phyloP scores from a whole-genome alignment of 1,140 invertebrate genomes.

The Apis florea region DNA sequence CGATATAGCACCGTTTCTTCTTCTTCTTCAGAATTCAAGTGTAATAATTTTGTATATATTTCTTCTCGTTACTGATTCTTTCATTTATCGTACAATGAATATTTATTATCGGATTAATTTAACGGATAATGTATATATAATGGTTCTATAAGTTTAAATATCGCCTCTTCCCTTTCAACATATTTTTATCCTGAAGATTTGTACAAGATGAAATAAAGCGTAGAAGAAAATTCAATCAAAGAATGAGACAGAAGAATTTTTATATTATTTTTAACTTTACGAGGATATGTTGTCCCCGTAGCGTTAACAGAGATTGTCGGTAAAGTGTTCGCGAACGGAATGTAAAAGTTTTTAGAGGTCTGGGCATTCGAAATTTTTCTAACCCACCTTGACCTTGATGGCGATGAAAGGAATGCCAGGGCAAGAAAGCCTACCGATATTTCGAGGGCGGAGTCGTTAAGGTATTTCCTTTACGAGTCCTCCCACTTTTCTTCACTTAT shows the following conservation, averaged over 20 bases:
- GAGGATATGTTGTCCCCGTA: background rate
- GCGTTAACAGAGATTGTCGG: slow-evolving; percentile 27
- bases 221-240: slow-evolving; percentile 31
- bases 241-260: background rate
- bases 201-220: background rate
- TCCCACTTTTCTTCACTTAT: slow-evolving; percentile 54
- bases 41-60: background rate
- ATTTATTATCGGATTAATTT: too few relatives aligned
- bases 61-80: background rate
- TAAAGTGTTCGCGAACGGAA: slow-evolving; percentile 25
- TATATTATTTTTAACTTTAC: background rate
- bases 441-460: slow-evolving; percentile 44
- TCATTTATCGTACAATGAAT: slow-evolving; percentile 7
- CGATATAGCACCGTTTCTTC: slow-evolving; percentile 10
- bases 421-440: slow-evolving; percentile 53
- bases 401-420: slow-evolving; percentile 59
- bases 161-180: too few relatives aligned
- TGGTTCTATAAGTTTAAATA: too few relatives aligned
- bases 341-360: slow-evolving; percentile 47
- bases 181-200: background rate
- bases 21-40: background rate
- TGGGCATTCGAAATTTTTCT: slow-evolving; percentile 53
- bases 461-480: slow-evolving; percentile 47
- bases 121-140: too few relatives aligned
- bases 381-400: slow-evolving; percentile 71